A percentile compares a stretch with the other conserved stretches of the same genome.
Conservation (phyloP, 2,888 invertebrate species). For the Flexamia atlantica region DNA sequence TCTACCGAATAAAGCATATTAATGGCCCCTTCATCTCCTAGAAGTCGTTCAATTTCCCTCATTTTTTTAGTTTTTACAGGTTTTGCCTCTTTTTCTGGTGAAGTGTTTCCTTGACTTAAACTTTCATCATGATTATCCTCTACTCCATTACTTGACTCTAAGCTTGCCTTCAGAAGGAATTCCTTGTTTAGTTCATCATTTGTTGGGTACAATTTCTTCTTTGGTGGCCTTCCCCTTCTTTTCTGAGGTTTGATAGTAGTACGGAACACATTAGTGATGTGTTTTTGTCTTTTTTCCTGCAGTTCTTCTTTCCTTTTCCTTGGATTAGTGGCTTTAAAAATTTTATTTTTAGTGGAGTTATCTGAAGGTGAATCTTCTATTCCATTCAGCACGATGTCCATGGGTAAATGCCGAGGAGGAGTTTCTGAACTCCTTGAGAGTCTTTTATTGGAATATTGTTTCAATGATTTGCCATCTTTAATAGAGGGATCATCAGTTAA, state of each 20-base stretch:
- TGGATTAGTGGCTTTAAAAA: constrained; percentile 49
- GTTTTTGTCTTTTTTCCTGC: constrained; percentile 35
- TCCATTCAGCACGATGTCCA: constrained; percentile 46
- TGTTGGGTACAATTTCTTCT: constrained; percentile 39
- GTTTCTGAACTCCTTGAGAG: constrained; percentile 50
- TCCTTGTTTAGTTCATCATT: constrained; percentile 48
- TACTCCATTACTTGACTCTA: constrained; percentile 1
- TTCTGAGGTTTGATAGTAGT: constrained; percentile 52
- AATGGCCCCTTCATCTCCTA: constrained; percentile 92
- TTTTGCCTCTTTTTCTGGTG: constrained; percentile 43
- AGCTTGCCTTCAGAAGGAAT: constrained; percentile 31
- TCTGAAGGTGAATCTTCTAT: not conserved
- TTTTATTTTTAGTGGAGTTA: constrained; percentile 24
- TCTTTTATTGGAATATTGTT: constrained; percentile 61
- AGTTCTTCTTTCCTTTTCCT: constrained; percentile 35
- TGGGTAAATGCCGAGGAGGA: constrained; percentile 30
- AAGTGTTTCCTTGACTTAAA: not conserved
- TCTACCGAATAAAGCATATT: constrained; percentile 91
- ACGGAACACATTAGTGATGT: constrained; percentile 30
- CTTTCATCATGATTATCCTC: constrained; percentile 45
- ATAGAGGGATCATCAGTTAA: constrained; percentile 19
- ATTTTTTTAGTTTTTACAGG: constrained; percentile 71
- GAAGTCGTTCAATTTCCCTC: constrained; percentile 85
- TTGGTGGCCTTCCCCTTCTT: constrained; percentile 60
- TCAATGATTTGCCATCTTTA: constrained; percentile 58